Conservation (phyloP, 2,797 vertebrate genomes). For the Typhlichthys subterraneus region DNA sequence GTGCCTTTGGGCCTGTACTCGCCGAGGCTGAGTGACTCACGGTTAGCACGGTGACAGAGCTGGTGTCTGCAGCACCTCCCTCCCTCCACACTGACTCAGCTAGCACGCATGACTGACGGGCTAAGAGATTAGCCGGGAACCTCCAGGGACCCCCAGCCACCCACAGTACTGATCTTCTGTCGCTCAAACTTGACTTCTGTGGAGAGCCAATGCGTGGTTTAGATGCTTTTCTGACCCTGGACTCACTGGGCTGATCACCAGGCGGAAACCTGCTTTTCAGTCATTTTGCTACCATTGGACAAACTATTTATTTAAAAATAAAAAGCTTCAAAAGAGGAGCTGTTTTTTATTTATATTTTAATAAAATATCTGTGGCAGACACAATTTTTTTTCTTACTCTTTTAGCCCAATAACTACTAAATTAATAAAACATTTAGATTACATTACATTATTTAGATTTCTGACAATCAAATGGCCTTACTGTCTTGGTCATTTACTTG, state of each 20-base stretch:
- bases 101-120: constrained; percentile 65
- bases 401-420: too few species aligned
- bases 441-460: too few species aligned
- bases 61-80: constrained; percentile 51
- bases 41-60: constrained; percentile 67
- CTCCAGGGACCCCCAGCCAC: constrained; percentile 34
- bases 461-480: not conserved
- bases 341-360: too few species aligned
- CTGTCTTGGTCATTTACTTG: not conserved
- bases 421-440: too few species aligned
- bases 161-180: constrained; percentile 52
- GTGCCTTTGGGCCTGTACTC: constrained; percentile 64
- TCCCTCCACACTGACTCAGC: constrained; percentile 68
- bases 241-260: too few species aligned
- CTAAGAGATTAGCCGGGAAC: constrained; percentile 53
- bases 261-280: too few species aligned
- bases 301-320: too few species aligned
- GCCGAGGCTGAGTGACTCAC: constrained; percentile 76
- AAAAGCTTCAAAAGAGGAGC: too few species aligned
- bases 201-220: not conserved
- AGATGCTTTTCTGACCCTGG: not conserved
- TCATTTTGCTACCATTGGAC: too few species aligned
- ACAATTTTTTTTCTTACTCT: too few species aligned
- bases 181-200: constrained; percentile 57
- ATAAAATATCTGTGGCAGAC: too few species aligned